Conservation (phyloP, 2,797 vertebrate species). For the Rhabdomys pumilio region DNA sequence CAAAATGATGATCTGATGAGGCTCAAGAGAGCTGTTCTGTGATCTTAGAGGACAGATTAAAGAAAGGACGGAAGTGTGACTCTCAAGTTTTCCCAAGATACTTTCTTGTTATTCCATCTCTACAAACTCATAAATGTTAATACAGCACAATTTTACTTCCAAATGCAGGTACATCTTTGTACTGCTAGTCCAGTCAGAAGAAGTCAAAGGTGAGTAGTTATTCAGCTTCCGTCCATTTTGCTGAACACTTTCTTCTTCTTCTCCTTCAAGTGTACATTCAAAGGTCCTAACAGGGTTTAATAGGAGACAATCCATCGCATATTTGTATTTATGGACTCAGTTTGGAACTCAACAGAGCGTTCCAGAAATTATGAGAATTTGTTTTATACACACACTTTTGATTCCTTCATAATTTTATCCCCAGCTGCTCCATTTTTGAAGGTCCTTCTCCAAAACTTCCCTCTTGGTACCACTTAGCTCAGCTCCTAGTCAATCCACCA, state of each 20-base stretch:
- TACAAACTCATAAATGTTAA: constrained; percentile 68
- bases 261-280: background rate
- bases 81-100: constrained; percentile 18
- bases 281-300: constrained; percentile 8
- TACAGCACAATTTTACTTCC: constrained; percentile 58
- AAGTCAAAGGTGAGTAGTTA: constrained; percentile 33
- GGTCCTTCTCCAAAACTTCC: background rate
- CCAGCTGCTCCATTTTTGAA: background rate
- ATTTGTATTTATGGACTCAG: constrained; percentile 39
- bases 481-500: constrained; percentile 44
- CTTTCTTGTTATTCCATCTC: constrained; percentile 30
- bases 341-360: constrained; percentile 10
- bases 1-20: background rate
- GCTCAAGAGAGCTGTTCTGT: constrained; percentile 46
- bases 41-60: constrained; percentile 32
- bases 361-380: constrained; percentile 36
- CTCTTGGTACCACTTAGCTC: background rate
- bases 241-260: background rate
- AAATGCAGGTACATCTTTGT: constrained; percentile 18
- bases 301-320: constrained; percentile 16
- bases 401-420: constrained; percentile 4
- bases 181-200: constrained; percentile 19
- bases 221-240: constrained; percentile 48
- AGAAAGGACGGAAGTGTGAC: background rate
- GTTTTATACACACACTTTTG: constrained; percentile 16